Conservation (phyloP, 2,888 invertebrate species). For the Phortica magna region DNA sequence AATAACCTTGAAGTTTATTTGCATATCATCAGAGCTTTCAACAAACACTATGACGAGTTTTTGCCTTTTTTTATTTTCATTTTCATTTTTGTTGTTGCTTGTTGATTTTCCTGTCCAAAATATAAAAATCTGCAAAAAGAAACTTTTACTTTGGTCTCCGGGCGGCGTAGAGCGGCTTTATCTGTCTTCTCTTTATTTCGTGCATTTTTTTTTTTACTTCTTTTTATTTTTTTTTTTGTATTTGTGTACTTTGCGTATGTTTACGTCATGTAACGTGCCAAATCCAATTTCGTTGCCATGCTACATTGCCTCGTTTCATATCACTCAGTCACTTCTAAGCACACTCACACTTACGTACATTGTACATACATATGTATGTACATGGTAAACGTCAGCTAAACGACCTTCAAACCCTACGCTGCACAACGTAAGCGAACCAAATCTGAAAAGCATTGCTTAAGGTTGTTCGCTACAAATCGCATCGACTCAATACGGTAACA, state of each 20-base stretch:
- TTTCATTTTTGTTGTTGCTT: neutral
- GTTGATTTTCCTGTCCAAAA: neutral
- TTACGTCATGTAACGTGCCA: constrained; percentile 59
- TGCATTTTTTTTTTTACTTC: neutral
- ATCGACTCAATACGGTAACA: constrained; percentile 28
- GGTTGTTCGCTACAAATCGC: constrained; percentile 43
- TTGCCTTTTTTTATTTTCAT: neutral
- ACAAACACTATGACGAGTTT: neutral
- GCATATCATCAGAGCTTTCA: constrained; percentile 53
- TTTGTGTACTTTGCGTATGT: constrained; percentile 56
- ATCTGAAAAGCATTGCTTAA: constrained; percentile 18
- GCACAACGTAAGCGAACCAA: neutral
- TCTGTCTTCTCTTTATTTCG: neutral
- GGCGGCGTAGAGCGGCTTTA: neutral
- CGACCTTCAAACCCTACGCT: constrained; percentile 2
- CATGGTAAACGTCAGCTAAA: neutral
- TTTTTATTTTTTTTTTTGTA: neutral
- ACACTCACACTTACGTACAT: neutral
- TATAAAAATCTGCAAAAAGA: too few species aligned
- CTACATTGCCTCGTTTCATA: constrained; percentile 22
- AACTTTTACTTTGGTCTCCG: too few species aligned
- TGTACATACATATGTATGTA: neutral
- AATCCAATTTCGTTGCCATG: constrained; percentile 63
- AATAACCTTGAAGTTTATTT: constrained; percentile 53
- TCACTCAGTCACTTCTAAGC: constrained; percentile 1